Conservation (phyloP, 2,888 invertebrate genomes). For the Kuschelorhynchus macadamiae region DNA sequence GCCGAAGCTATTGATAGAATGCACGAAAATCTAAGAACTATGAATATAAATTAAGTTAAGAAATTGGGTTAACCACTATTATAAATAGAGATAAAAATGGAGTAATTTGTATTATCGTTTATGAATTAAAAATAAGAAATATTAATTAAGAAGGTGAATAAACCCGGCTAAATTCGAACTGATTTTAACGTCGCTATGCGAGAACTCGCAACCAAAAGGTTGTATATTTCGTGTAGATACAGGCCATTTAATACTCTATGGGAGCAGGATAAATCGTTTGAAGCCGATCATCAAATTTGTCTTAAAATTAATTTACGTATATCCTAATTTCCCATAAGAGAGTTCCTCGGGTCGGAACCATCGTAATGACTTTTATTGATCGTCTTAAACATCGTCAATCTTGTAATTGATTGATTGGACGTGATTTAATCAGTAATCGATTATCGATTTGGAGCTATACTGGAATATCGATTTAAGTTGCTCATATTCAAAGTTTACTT, state of each 20-base stretch:
- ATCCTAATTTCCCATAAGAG: constrained; percentile 49
- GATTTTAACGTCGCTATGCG: not conserved
- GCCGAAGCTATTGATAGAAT: no score
- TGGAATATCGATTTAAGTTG: no score
- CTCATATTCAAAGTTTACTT: no score
- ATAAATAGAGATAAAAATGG: no score
- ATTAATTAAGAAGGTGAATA: no score
- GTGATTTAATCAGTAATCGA: constrained; percentile 16
- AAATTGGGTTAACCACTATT: no score
- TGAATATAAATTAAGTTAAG: no score
- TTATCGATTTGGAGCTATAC: no score
- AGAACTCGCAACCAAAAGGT: constrained; percentile 45
- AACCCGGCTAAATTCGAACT: no score
- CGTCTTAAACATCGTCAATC: constrained; percentile 19
- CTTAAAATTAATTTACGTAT: constrained; percentile 50
- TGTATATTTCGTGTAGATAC: constrained; percentile 43
- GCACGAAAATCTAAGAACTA: no score
- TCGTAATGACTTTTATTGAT: constrained; percentile 47
- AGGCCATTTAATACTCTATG: constrained; percentile 46
- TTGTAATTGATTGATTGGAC: constrained; percentile 35
- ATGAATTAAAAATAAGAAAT: no score
- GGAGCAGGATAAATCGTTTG: constrained; percentile 49
- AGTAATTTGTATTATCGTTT: no score
- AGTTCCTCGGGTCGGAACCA: constrained; percentile 14
- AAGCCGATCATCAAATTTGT: constrained; percentile 48